Evolutionary conservation across 2,888 invertebrate genomes (phyloP).

Genomic region (Ormyrus nitidulus): DNA sequence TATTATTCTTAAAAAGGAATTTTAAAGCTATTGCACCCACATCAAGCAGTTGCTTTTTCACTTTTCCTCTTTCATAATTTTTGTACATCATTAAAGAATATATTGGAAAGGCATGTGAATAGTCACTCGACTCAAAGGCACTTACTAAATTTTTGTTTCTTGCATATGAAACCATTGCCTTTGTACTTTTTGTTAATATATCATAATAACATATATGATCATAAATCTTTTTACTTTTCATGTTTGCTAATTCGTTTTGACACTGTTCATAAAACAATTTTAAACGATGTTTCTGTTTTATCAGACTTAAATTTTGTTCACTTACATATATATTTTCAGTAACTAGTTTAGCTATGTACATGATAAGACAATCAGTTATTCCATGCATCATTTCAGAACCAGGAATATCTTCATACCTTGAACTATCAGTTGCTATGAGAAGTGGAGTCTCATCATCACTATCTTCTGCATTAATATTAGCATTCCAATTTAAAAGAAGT

Average conservation of each 20-base stretch:
- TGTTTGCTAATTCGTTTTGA: constrained; percentile 35
- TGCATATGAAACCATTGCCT: constrained; percentile 48
- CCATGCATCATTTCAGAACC: constrained; percentile 48
- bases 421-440: constrained; percentile 49
- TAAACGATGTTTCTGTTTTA: constrained; percentile 37
- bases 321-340: constrained; percentile 38
- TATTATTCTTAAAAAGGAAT: constrained; percentile 47
- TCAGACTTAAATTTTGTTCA: constrained; percentile 47
- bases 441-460: constrained; percentile 48
- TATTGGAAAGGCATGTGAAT: constrained; percentile 45
- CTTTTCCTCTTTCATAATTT: constrained; percentile 47
- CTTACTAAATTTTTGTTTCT: constrained; percentile 44
- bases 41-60: constrained; percentile 46
- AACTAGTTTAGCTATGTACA: constrained; percentile 51
- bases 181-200: constrained; percentile 50
- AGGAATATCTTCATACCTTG: constrained; percentile 52
- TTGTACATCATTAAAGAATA: constrained; percentile 50
- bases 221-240: constrained; percentile 44
- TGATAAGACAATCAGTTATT: constrained; percentile 48
- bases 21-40: constrained; percentile 38
- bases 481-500: constrained; percentile 51
- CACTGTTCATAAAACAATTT: constrained; percentile 46
- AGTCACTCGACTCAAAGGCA: constrained; percentile 49
- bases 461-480: constrained; percentile 51
- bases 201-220: constrained; percentile 49